These are phyloP conservation scores for Leucoptera coffeella DNA, from an alignment of 2,888 invertebrate species.

Conservation along the genomic window DNA sequence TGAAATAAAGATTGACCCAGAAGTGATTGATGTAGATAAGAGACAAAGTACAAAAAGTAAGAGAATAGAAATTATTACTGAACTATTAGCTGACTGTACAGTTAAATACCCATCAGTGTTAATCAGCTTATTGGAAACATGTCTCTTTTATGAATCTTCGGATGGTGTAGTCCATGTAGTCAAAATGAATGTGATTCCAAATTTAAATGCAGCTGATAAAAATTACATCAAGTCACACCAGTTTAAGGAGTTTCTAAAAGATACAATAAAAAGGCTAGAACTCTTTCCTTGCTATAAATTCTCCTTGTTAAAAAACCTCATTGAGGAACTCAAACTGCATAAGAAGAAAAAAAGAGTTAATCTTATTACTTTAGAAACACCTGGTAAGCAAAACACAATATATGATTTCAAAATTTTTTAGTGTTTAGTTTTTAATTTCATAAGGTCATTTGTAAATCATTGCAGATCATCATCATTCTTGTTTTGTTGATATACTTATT, in stretches of 20 bases:
- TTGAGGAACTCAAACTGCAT: constrained; percentile 14
- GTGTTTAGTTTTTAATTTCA: too few relatives aligned
- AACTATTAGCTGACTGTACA: background rate
- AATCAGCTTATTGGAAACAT: constrained; percentile 15
- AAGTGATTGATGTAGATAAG: background rate
- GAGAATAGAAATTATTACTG: constrained; percentile 1
- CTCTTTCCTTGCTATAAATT: constrained; percentile 16
- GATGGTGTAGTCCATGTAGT: constrained; percentile 17
- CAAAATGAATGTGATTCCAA: constrained; percentile 14
- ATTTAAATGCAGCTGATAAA: constrained; percentile 12
- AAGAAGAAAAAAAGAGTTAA: constrained; percentile 12
- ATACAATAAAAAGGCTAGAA: constrained; percentile 10
- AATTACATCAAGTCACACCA: constrained; percentile 12
- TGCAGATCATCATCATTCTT: too few relatives aligned
- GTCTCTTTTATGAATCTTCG: constrained; percentile 13
- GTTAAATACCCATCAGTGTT: constrained; percentile 7
- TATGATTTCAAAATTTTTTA: too few relatives aligned
- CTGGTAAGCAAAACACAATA: too few relatives aligned
- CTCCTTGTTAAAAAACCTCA: constrained; percentile 17
- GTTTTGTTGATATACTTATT: too few relatives aligned
- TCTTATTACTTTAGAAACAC: constrained; percentile 16
- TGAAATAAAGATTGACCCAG: background rate
- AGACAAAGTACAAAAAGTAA: background rate
- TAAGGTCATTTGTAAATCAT: too few relatives aligned
- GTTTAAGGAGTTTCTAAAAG: constrained; percentile 12